Conservation (phyloP, 2,113 vertebrate genomes). For the Malaclemys terrapin region DNA sequence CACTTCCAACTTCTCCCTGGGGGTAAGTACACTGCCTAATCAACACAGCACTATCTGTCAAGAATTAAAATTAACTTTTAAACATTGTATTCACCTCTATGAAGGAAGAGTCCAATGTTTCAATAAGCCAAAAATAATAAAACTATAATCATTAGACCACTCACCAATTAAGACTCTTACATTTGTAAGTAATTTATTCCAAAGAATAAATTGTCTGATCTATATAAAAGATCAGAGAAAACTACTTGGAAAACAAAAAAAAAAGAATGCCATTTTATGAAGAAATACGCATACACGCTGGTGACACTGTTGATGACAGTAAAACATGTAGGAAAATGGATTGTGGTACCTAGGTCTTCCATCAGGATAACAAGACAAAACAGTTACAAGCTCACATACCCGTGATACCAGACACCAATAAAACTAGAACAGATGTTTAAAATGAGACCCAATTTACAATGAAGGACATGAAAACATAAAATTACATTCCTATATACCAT, state of each 20-base stretch:
- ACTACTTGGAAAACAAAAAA: background rate
- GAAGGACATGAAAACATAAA: background rate
- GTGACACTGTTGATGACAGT: background rate
- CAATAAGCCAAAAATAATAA: background rate
- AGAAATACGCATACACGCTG: background rate
- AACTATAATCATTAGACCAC: background rate
- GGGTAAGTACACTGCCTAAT: background rate
- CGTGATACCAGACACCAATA: background rate
- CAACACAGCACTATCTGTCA: background rate
- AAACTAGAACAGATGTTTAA: background rate
- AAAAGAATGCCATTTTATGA: background rate
- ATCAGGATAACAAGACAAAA: background rate
- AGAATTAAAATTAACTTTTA: conserved; percentile 26
- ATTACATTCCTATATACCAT: background rate
- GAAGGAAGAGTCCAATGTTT: background rate
- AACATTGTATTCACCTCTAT: background rate
- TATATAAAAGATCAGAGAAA: conserved; percentile 15
- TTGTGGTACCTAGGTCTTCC: background rate
- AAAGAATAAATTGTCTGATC: background rate
- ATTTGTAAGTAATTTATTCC: background rate
- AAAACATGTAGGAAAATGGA: background rate
- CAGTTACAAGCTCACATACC: fast-evolving
- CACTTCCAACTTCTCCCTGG: conserved; percentile 50
- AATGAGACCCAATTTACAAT: background rate
- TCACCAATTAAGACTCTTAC: background rate